These are phyloP conservation scores for Zaprionus lachaisei DNA, from an alignment of 1,140 invertebrate species.

Conservation along the genomic window DNA sequence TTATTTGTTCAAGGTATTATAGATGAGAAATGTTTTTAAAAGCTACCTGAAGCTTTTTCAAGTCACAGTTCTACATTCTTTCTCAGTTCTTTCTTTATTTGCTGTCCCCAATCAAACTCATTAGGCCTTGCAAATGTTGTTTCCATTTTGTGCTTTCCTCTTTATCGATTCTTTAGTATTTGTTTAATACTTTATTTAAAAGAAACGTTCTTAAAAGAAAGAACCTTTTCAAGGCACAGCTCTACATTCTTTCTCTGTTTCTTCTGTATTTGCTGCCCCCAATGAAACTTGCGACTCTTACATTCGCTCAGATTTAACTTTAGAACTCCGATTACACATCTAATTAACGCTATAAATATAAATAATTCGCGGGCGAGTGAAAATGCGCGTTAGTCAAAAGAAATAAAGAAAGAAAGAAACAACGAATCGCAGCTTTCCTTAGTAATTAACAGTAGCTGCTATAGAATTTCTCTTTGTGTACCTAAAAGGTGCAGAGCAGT, in stretches of 20 bases:
- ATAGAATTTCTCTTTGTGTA: constrained; percentile 53
- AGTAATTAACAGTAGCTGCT: constrained; percentile 33
- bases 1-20: not conserved
- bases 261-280: not conserved
- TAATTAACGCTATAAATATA: constrained; percentile 29
- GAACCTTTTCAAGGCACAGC: not conserved
- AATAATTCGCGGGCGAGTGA: constrained; percentile 19
- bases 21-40: not conserved
- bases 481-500: constrained; percentile 29
- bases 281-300: not conserved
- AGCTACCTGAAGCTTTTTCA: not conserved
- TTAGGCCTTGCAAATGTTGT: not conserved
- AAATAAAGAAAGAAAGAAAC: constrained; percentile 8
- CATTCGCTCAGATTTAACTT: constrained; percentile 12
- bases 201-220: not conserved
- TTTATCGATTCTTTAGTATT: not conserved
- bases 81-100: not conserved
- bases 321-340: constrained; percentile 26
- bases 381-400: constrained; percentile 2
- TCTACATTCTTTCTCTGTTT: not conserved
- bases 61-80: not conserved
- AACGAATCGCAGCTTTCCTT: constrained; percentile 24
- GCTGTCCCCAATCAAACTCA: not conserved
- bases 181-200: not conserved
- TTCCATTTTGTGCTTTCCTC: not conserved